Conservation (phyloP, 2,888 invertebrate species). For the Lumbricus terrestris region DNA sequence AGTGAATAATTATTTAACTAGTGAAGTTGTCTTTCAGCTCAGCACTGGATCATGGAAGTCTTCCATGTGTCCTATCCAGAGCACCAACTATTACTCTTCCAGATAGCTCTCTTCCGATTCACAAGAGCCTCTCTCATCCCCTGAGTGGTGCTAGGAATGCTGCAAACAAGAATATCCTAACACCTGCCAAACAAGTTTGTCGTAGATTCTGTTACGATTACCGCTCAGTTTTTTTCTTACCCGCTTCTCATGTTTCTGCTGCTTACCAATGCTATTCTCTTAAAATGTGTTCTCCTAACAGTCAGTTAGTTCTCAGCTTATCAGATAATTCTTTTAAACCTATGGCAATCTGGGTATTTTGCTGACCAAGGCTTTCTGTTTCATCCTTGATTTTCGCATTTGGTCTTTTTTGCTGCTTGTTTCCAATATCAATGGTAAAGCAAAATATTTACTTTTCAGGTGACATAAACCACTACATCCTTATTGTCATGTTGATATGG, state of each 20-base stretch:
- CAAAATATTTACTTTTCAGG: too few species aligned
- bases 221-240: not conserved
- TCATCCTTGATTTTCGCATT: too few species aligned
- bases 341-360: too few species aligned
- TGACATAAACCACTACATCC: too few species aligned
- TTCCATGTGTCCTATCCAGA: not conserved
- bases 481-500: too few species aligned
- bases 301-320: too few species aligned
- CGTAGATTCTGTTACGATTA: not conserved
- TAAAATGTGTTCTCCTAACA: not conserved
- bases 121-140: not conserved
- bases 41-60: not conserved
- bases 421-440: too few species aligned
- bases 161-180: not conserved
- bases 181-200: not conserved
- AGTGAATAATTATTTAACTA: too few species aligned
- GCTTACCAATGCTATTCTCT: not conserved
- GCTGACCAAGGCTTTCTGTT: too few species aligned
- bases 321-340: too few species aligned
- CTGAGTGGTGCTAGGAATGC: not conserved
- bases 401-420: too few species aligned
- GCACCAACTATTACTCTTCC: not conserved
- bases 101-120: not conserved
- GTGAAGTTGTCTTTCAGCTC: slow-evolving; percentile 7
- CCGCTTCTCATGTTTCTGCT: not conserved